Evolutionary conservation across 1,140 invertebrate species (phyloP).

Genomic region (Melitaea cinxia): DNA sequence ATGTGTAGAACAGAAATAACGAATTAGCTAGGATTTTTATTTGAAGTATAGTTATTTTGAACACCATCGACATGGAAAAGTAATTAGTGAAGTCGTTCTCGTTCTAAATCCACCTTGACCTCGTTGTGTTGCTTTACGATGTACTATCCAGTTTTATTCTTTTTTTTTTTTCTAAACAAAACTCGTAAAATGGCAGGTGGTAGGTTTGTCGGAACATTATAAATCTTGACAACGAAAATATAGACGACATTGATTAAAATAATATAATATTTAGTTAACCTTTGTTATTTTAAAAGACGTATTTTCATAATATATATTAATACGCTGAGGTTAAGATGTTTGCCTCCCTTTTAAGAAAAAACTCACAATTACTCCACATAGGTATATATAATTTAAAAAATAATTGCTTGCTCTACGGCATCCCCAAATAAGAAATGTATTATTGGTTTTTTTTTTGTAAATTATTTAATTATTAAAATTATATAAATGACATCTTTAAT

Average conservation of each 20-base stretch:
- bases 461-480: no score
- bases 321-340: no score
- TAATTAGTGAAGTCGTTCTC: constrained; percentile 70
- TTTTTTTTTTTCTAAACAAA: constrained; percentile 67
- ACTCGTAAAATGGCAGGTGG: constrained; percentile 60
- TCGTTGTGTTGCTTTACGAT: constrained; percentile 68
- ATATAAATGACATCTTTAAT: no score
- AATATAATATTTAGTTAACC: constrained; percentile 9
- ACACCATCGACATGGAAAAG: constrained; percentile 43
- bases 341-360: no score
- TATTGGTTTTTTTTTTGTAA: no score
- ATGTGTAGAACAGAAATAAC: background rate
- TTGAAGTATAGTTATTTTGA: constrained; percentile 4
- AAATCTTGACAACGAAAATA: constrained; percentile 38
- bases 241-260: constrained; percentile 15
- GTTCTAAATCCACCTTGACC: constrained; percentile 74
- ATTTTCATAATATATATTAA: background rate
- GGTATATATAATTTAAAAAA: no score
- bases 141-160: constrained; percentile 64
- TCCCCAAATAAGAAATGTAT: no score
- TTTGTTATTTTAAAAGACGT: background rate
- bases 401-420: no score
- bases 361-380: no score
- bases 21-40: background rate
- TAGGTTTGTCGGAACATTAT: constrained; percentile 45